phyloP scores from a whole-genome alignment of 2,888 invertebrate genomes.

The Tineola bisselliella region DNA sequence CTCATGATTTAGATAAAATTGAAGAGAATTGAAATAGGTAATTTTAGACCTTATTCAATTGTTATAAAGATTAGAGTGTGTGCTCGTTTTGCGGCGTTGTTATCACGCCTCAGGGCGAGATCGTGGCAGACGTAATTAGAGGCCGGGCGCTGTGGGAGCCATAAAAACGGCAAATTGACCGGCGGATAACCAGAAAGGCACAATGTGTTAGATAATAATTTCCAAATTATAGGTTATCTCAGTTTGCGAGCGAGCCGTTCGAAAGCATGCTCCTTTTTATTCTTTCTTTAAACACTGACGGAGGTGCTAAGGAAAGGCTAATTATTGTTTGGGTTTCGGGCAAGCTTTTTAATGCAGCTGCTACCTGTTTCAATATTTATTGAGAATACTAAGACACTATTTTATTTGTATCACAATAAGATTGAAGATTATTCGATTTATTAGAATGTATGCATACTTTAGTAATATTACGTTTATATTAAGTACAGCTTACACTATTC shows the following conservation, averaged over 20 bases:
- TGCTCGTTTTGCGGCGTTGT: conserved; percentile 19
- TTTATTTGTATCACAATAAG: conserved; percentile 42
- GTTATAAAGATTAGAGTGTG: conserved; percentile 23
- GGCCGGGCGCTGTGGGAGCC: conserved; percentile 65
- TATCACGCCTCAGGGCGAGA: conserved; percentile 52
- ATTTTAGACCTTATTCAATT: conserved; percentile 25
- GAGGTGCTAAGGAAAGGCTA: conserved; percentile 68
- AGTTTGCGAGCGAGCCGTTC: conserved; percentile 56
- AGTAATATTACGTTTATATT: too few species aligned
- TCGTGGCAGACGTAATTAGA: conserved; percentile 66
- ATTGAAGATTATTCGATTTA: too few species aligned
- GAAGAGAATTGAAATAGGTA: neutral
- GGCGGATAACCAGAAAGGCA: conserved; percentile 69
- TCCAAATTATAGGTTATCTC: conserved; percentile 67
- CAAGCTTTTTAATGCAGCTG: conserved; percentile 64
- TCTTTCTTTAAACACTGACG: conserved; percentile 42
- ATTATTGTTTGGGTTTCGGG: conserved; percentile 66
- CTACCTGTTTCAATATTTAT: conserved; percentile 69
- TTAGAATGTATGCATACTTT: too few species aligned
- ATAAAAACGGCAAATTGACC: conserved; percentile 69
- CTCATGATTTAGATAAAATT: conserved; percentile 50
- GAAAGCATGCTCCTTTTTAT: conserved; percentile 42
- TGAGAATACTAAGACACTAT: conserved; percentile 28
- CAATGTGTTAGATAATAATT: conserved; percentile 70
- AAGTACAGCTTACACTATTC: too few species aligned